Base-by-base conservation (phyloP, 2,888 invertebrate species). In the Tachina lurida region DNA sequence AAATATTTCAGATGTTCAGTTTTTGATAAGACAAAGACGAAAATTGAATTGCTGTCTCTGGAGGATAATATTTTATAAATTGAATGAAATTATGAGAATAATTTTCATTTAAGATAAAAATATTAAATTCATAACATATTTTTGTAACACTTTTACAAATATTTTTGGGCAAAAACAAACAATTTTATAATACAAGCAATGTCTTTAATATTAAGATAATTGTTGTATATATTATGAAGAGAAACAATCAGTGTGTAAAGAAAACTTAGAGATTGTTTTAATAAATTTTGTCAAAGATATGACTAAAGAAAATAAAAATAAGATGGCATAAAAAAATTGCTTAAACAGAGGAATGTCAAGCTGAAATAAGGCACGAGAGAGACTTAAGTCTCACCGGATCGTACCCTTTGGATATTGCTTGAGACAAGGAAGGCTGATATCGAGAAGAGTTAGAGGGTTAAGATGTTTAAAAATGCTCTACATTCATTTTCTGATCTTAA, bases 41-140 rank as follows among this genome's bases (percentile, higher is more conserved):
- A 83, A 86, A 86, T 83, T 83, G 73, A 80, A 83, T 80, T 83
- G 83, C 79, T 62, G 76, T 79, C 86, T 83, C 83, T 60, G 41
- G 86, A 83, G 86, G 62, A 19, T 83, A 86, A 86, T 86, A 86
- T 86, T 83, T 86, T 78, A 78, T 43, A 75, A 75, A 75, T 47
- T 70, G 71, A 65, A 71, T 74, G 78, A 86, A 86, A 86, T 86
- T 86, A 82, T 86, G 79, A 78, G 75, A 83, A 79, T 78, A 63
- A 78, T 82, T 86, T 31, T 70, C 41, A 39, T 39, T 41, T 71
- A 86, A 83, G 67, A 77, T 77, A 76, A 79, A 76, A 83, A 76
- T 80, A 80, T 78, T 67, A 83, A 86, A 86, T 86, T 79, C 83
- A 68, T 80, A 62, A 76, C 45, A 86, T 86, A 76, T 80, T 86